phyloP scores from a whole-genome alignment of 2,888 invertebrate species.

The Tridacna gigas region DNA sequence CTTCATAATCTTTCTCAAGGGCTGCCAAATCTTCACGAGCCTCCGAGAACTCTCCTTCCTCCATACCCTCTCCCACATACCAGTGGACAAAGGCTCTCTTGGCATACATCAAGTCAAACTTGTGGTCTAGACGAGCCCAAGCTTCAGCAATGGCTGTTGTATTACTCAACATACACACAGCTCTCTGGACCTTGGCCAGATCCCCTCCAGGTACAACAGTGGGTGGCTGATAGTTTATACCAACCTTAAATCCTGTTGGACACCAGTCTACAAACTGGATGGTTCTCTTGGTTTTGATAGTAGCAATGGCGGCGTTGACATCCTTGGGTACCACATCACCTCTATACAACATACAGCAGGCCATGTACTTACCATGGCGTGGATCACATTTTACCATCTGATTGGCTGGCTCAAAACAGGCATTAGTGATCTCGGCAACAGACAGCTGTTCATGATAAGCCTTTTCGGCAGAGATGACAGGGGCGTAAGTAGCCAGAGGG shows the following conservation, averaged over 20 bases:
- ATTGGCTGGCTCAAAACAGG: constrained; percentile 93
- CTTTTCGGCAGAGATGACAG: constrained; percentile 97
- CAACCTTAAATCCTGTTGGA: constrained; percentile 86
- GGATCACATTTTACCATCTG: constrained; percentile 93
- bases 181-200: constrained; percentile 87
- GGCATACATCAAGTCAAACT: constrained; percentile 76
- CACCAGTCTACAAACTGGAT: constrained; percentile 88
- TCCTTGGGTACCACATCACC: constrained; percentile 88
- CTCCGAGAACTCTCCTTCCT: constrained; percentile 77
- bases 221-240: constrained; percentile 94
- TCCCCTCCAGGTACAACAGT: constrained; percentile 87
- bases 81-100: constrained; percentile 73
- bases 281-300: constrained; percentile 94
- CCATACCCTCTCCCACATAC: constrained; percentile 75
- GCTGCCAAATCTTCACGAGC: constrained; percentile 79
- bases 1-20: constrained; percentile 78
- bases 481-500: constrained; percentile 92
- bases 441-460: constrained; percentile 91
- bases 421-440: constrained; percentile 86
- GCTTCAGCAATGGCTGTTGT: constrained; percentile 96
- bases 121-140: constrained; percentile 89
- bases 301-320: constrained; percentile 85
- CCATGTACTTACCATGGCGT: constrained; percentile 89
- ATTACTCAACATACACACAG: constrained; percentile 93
- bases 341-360: constrained; percentile 97